phyloP scores from a whole-genome alignment of 2,113 vertebrate genomes.

The Tringa solitaria region DNA sequence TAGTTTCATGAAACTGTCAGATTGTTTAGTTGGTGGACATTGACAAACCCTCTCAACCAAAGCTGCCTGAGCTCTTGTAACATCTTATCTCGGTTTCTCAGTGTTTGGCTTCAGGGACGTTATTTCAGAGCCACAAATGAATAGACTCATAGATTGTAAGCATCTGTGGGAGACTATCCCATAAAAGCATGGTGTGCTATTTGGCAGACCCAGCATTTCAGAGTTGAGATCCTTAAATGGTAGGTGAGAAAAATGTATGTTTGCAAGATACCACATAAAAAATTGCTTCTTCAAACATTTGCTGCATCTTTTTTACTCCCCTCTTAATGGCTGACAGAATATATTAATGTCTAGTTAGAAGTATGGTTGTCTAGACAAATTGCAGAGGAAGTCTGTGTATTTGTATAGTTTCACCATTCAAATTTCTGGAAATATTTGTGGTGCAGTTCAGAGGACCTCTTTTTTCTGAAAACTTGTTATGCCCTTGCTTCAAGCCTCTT shows the following conservation, averaged over 20 bases:
- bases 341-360: not conserved
- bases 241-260: not conserved
- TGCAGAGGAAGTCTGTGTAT: not conserved
- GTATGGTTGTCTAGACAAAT: not conserved
- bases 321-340: not conserved
- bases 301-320: not conserved
- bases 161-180: not conserved
- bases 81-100: not conserved
- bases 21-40: not conserved
- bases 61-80: not conserved
- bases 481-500: not conserved
- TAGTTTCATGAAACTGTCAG: not conserved
- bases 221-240: not conserved
- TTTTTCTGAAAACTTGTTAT: not conserved
- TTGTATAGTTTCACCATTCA: not conserved
- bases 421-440: not conserved
- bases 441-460: not conserved
- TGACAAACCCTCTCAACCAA: not conserved
- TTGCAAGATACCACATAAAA: not conserved
- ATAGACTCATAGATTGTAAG: not conserved
- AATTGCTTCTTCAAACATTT: not conserved
- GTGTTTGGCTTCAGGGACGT: not conserved
- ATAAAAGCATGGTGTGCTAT: not conserved
- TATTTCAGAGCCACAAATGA: not conserved
- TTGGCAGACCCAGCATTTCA: not conserved